Base-by-base conservation (phyloP, 2,888 invertebrate genomes). In the Netelia fuscicornis region DNA sequence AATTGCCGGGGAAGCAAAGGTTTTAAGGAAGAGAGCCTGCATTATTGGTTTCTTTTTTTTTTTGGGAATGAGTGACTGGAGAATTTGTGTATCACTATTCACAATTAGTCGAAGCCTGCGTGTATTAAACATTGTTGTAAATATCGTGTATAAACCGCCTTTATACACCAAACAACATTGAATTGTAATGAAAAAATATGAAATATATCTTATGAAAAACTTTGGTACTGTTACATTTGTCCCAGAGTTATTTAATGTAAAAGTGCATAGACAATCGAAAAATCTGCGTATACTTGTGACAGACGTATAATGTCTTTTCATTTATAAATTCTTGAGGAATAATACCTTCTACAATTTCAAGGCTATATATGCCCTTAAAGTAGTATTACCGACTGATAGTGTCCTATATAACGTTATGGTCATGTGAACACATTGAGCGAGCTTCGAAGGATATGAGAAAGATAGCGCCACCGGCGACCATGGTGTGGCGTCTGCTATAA, bases 131-230 rank as follows among this genome's bases (percentile, higher is more conserved):
- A 8, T 37, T 37, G 37, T 37, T 37, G 37, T 8, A 11, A 13
- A 25, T 48, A 60, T 62, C 60, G 42, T 62, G 60, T 60, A 74
- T 44, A 48, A 60, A 74, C 10, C 54, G 62, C 74, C 42, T 60
- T 62, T 44, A 60, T 62, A 62, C 42, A 72, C 30, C 23, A 37
- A 62, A 23, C 23, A 25, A 23, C 42, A 74, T 62, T 62, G 42
- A 42, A 60, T 60, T 74, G 74, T 62, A 74, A 74, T 23, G 60
- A 74, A 44, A 62, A 11, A 23, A 5, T 6, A 5, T 62, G 60
- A 74, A 74, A 74, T 74, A 74, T 74, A 74, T 25, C 62, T 60
- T 60, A 25, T 60, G 60, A 74, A 74, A 60, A 48, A 62, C 62
- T 65, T 65, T 42, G 42, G 71, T 37, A 58, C 58, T 58, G 37